A percentile compares a stretch with the other conserved stretches of the same genome.
Conservation (phyloP, 2,888 invertebrate genomes). For the Odontomyia ornata region DNA sequence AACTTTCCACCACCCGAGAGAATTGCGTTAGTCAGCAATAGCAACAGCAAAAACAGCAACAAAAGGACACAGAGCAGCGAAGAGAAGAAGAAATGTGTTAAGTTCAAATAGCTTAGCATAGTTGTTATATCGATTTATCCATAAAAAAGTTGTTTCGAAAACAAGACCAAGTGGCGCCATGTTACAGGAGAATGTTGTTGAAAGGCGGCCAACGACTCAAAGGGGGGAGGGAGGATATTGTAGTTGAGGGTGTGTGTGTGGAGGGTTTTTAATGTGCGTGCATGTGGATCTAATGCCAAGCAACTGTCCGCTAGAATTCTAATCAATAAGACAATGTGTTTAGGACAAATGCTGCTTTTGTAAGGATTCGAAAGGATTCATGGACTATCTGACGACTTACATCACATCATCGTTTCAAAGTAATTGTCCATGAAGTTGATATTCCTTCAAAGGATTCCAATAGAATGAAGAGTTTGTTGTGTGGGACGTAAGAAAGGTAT, state of each 20-base stretch:
- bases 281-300: too few species aligned
- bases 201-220: too few species aligned
- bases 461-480: too few species aligned
- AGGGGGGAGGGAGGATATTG: too few species aligned
- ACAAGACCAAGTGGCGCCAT: conserved; percentile 34
- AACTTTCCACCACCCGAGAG: background rate
- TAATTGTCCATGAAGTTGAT: too few species aligned
- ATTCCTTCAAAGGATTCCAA: too few species aligned
- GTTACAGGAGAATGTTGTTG: background rate
- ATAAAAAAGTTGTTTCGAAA: conserved; percentile 31
- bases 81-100: background rate
- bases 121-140: conserved; percentile 33
- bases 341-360: background rate
- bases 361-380: background rate
- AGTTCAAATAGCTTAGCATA: conserved; percentile 30
- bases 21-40: background rate
- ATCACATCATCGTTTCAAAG: too few species aligned
- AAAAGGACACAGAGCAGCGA: too few species aligned
- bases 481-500: too few species aligned
- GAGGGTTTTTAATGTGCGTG: background rate
- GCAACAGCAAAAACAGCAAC: background rate
- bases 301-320: background rate
- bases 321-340: conserved; percentile 11
- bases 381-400: too few species aligned
- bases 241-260: background rate